phyloP scores from a whole-genome alignment of 92 coral and sea anemone species.

The Pocillopora grandis region DNA sequence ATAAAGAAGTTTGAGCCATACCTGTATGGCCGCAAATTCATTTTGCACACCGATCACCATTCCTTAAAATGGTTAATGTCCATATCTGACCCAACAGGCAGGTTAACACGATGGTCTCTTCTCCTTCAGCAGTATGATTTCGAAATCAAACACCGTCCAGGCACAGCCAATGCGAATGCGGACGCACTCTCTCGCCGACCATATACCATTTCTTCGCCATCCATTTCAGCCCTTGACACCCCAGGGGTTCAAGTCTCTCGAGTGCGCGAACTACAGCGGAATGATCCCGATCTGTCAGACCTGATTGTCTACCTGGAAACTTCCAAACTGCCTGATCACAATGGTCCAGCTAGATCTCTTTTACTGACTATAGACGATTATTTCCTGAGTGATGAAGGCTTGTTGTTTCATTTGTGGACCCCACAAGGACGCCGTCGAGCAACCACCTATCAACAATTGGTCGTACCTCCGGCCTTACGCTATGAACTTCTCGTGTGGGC shows the following conservation, averaged over 20 bases:
- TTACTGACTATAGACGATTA: conserved; percentile 46
- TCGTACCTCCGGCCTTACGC: conserved; percentile 44
- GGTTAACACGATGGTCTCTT: conserved; percentile 53
- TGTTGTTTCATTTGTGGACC: conserved; percentile 48
- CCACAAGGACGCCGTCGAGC: conserved; percentile 17
- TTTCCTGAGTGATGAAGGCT: conserved; percentile 44
- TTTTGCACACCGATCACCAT: conserved; percentile 56
- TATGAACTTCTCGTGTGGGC: conserved; percentile 49
- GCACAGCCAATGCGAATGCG: conserved; percentile 47
- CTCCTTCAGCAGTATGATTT: conserved; percentile 48
- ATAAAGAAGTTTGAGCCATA: conserved; percentile 49
- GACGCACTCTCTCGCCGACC: conserved; percentile 57
- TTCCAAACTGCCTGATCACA: conserved; percentile 30
- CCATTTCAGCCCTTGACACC: conserved; percentile 9
- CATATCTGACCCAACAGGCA: conserved; percentile 31
- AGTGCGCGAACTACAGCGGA: conserved; percentile 43
- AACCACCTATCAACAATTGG: conserved; percentile 32
- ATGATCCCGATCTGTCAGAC: conserved; percentile 43
- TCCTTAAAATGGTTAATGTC: conserved; percentile 48
- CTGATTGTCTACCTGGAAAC: conserved; percentile 42
- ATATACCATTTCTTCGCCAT: not conserved
- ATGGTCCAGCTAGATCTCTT: conserved; percentile 18
- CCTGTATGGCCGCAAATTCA: conserved; percentile 42
- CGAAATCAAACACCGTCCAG: conserved; percentile 52
- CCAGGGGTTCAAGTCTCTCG: conserved; percentile 23